These are phyloP conservation scores for Drosophila asahinai DNA, from an alignment of 1,140 invertebrate species.

Conservation along the genomic window DNA sequence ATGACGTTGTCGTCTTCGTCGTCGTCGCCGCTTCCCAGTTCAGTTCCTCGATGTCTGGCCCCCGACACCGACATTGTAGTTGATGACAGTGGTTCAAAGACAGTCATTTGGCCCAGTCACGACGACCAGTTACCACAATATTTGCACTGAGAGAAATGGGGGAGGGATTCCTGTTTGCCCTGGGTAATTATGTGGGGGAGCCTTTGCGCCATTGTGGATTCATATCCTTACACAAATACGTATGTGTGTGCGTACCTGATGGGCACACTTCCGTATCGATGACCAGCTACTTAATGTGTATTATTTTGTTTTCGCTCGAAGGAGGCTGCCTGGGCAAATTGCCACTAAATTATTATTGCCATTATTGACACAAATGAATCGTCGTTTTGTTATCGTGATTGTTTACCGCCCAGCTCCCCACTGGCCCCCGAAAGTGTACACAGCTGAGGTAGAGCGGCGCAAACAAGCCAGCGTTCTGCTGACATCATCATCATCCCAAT, in stretches of 20 bases:
- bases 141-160: slow-evolving; percentile 27
- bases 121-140: slow-evolving; percentile 40
- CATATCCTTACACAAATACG: slow-evolving; percentile 11
- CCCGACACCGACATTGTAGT: slow-evolving; percentile 74
- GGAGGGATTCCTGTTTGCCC: not conserved
- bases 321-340: slow-evolving; percentile 64
- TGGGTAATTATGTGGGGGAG: slow-evolving; percentile 12
- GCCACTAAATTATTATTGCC: slow-evolving; percentile 82
- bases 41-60: slow-evolving; percentile 29
- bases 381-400: slow-evolving; percentile 77
- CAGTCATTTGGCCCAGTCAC: slow-evolving; percentile 71
- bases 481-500: slow-evolving; percentile 62
- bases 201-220: slow-evolving; percentile 15
- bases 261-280: slow-evolving; percentile 31
- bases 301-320: slow-evolving; percentile 59
- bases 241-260: slow-evolving; percentile 13
- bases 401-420: slow-evolving; percentile 55
- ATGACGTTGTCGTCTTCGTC: slow-evolving; percentile 64
- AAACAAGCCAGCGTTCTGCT: slow-evolving; percentile 56
- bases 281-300: slow-evolving; percentile 57
- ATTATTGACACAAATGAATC: slow-evolving; percentile 82
- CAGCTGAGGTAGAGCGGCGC: slow-evolving; percentile 19
- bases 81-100: slow-evolving; percentile 82
- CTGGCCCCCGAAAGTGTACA: slow-evolving; percentile 1
- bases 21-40: slow-evolving; percentile 1